Conservation (phyloP, 2,113 vertebrate species). For the Verasper variegatus region DNA sequence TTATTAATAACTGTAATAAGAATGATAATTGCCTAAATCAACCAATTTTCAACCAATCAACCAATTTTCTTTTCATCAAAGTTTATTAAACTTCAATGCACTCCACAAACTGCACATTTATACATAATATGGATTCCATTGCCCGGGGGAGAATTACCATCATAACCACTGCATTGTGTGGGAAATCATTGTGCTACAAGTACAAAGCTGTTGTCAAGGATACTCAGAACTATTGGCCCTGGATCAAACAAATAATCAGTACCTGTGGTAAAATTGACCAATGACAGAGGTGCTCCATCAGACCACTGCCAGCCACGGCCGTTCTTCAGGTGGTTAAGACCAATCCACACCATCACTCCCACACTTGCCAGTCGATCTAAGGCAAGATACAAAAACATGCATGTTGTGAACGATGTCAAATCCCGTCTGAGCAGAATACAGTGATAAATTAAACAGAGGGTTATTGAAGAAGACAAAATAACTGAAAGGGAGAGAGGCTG, state of each 20-base stretch:
- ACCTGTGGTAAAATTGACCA: slow-evolving; percentile 91
- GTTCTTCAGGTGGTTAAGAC: slow-evolving; percentile 88
- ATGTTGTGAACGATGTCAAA: background rate
- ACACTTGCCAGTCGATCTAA: slow-evolving; percentile 85
- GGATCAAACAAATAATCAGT: slow-evolving; percentile 5
- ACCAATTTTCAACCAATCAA: too few species aligned
- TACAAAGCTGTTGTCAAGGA: background rate
- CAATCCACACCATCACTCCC: slow-evolving; percentile 87
- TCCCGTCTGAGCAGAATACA: background rate
- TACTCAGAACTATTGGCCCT: background rate
- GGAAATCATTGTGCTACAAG: background rate
- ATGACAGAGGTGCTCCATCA: slow-evolving; percentile 84
- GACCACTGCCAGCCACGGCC: slow-evolving; percentile 92
- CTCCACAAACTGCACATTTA: background rate
- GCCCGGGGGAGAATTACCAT: background rate
- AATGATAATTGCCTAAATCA: too few species aligned
- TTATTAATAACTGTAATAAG: too few species aligned
- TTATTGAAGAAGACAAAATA: too few species aligned
- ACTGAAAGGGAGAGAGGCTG: too few species aligned
- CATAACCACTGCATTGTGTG: background rate
- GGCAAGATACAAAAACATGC: slow-evolving; percentile 13
- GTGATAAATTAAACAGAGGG: background rate
- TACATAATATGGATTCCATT: background rate
- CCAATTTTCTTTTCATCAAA: too few species aligned
- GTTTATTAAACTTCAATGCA: too few species aligned